A percentile compares a stretch with the other conserved stretches of the same genome.
phyloP scores from a whole-genome alignment of 2,797 vertebrate species.

The Rhyacichthys aspro region DNA sequence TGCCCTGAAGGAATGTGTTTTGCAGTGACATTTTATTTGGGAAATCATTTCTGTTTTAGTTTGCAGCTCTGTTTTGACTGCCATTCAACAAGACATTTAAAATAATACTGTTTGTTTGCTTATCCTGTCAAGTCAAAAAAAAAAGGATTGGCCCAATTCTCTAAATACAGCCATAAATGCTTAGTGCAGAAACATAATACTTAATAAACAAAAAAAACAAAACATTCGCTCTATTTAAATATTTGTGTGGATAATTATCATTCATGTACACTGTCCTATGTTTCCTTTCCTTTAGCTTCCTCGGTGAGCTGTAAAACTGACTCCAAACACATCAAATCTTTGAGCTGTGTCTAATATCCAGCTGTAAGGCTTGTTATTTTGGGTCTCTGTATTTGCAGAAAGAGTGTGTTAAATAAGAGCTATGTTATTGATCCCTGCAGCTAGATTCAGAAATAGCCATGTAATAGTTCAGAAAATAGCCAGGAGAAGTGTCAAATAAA shows the following conservation, averaged over 20 bases:
- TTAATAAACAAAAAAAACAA: too few species aligned
- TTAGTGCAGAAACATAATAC: constrained; percentile 6
- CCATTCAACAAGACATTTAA: constrained; percentile 28
- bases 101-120: constrained; percentile 21
- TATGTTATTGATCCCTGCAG: constrained; percentile 44
- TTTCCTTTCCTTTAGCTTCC: too few species aligned
- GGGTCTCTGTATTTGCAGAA: constrained; percentile 12
- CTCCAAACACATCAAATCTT: neutral
- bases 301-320: too few species aligned
- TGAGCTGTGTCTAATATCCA: constrained; percentile 9
- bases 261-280: too few species aligned
- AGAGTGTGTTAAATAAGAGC: constrained; percentile 24
- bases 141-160: constrained; percentile 6
- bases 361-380: constrained; percentile 12
- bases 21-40: constrained; percentile 43
- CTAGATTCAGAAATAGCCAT: constrained; percentile 41
- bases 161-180: neutral
- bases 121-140: constrained; percentile 7
- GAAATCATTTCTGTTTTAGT: constrained; percentile 29
- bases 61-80: constrained; percentile 21
- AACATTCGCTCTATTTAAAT: too few species aligned
- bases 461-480: constrained; percentile 37
- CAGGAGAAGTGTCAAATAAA: constrained; percentile 39
- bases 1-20: constrained; percentile 31
- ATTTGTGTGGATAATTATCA: too few species aligned